Evolutionary conservation across 2,113 vertebrate genomes (phyloP).

Genomic region (Piaya cayana): DNA sequence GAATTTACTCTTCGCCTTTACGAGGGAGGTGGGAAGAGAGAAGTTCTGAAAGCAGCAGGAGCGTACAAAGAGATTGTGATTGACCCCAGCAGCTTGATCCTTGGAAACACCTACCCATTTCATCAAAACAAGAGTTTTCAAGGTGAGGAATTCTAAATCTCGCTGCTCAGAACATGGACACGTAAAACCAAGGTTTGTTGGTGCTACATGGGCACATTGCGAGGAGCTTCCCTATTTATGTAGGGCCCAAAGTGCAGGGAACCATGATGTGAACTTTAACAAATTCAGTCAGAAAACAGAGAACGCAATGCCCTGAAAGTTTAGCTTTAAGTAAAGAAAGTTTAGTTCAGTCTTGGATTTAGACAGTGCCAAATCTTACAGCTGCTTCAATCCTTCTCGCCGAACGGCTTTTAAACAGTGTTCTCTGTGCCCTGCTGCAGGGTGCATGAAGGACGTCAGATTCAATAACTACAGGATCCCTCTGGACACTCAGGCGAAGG

Average conservation of each 20-base stretch:
- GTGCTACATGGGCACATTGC: too few relatives aligned
- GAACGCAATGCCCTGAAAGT: neutral
- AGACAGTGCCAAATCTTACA: neutral
- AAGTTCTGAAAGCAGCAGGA: slow-evolving; percentile 77
- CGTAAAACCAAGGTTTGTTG: neutral
- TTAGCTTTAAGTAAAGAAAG: neutral
- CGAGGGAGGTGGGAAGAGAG: slow-evolving; percentile 83
- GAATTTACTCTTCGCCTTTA: slow-evolving; percentile 85
- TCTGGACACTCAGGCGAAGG: slow-evolving; percentile 77
- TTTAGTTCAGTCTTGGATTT: neutral
- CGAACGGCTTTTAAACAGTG: neutral
- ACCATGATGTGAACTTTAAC: neutral
- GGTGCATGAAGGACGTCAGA: slow-evolving; percentile 87
- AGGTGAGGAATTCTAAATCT: slow-evolving; percentile 66
- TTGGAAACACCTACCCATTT: slow-evolving; percentile 82
- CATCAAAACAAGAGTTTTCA: slow-evolving; percentile 84
- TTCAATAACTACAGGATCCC: slow-evolving; percentile 85
- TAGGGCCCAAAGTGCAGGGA: neutral
- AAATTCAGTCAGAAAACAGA: neutral
- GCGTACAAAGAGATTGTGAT: slow-evolving; percentile 84
- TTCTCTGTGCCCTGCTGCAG: slow-evolving; percentile 68
- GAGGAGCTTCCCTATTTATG: too few relatives aligned
- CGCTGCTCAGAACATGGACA: neutral
- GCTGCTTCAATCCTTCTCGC: slow-evolving; percentile 12
- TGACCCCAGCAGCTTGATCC: slow-evolving; percentile 80